Percentiles rank a stretch among this genome's conserved stretches.
Evolutionary conservation across 2,797 vertebrate genomes (phyloP).

Genomic region (Cyprinodon diabolis): DNA sequence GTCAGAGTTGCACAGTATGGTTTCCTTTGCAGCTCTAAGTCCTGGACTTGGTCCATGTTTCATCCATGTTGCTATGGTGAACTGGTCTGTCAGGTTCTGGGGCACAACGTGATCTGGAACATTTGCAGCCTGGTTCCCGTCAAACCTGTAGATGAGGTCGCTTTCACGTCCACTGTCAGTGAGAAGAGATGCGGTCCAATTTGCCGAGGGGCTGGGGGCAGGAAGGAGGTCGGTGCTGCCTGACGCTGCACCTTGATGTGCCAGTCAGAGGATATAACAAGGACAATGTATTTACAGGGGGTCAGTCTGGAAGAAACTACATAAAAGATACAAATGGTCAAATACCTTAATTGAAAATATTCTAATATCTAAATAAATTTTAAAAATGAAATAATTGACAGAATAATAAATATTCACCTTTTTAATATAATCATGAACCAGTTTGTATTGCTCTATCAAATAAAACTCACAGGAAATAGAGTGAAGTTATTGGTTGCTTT

Average conservation of each 20-base stretch:
- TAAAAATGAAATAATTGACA: not conserved
- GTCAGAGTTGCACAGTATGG: conserved; percentile 96
- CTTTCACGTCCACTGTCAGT: conserved; percentile 88
- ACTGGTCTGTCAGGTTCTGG: conserved; percentile 95
- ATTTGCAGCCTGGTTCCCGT: conserved; percentile 92
- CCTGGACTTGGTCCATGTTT: conserved; percentile 93
- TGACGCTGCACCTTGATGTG: conserved; percentile 87
- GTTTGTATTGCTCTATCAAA: not conserved
- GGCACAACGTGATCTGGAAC: conserved; percentile 92
- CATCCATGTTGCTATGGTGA: conserved; percentile 97
- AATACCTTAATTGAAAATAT: too few species aligned
- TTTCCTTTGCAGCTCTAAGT: conserved; percentile 93
- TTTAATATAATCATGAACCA: too few species aligned
- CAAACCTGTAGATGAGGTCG: conserved; percentile 92
- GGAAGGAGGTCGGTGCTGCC: conserved; percentile 95
- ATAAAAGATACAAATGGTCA: too few species aligned
- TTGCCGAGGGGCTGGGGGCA: conserved; percentile 84
- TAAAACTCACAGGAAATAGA: not conserved
- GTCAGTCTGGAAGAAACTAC: not conserved
- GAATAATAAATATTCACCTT: not conserved
- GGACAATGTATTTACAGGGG: conserved; percentile 2
- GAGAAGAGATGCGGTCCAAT: conserved; percentile 91
- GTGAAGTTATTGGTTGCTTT: not conserved
- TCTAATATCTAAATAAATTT: not conserved
- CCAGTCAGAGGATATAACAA: conserved; percentile 29